phyloP scores from a whole-genome alignment of 1,140 invertebrate genomes.

The Hormaphis cornu region DNA sequence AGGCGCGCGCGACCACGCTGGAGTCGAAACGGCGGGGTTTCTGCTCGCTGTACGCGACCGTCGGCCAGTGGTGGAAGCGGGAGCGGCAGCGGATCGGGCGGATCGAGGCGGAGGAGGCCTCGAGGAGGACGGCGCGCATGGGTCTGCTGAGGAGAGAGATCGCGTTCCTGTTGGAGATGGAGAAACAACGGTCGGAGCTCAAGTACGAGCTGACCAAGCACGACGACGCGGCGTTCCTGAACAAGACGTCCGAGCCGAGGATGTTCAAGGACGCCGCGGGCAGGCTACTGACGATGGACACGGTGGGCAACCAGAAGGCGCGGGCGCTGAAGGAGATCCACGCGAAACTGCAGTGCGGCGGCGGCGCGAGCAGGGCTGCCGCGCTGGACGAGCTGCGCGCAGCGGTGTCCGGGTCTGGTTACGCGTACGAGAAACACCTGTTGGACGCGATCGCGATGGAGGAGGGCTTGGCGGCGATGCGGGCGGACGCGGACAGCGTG shows the following conservation, averaged over 20 bases:
- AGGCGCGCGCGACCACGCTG: neutral
- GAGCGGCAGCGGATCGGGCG: constrained; percentile 50
- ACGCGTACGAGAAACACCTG: constrained; percentile 46
- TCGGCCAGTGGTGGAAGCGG: constrained; percentile 54
- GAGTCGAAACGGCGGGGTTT: constrained; percentile 52
- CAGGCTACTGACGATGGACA: constrained; percentile 52
- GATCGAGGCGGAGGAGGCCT: constrained; percentile 47
- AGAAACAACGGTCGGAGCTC: constrained; percentile 49
- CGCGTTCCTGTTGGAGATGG: constrained; percentile 51
- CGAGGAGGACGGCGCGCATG: constrained; percentile 52
- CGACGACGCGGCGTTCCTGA: constrained; percentile 50
- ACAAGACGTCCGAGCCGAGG: constrained; percentile 51
- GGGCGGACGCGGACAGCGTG: constrained; percentile 45
- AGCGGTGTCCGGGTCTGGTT: constrained; percentile 48
- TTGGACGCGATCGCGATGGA: constrained; percentile 52
- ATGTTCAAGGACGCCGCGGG: constrained; percentile 53
- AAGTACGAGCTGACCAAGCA: constrained; percentile 47
- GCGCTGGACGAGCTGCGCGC: constrained; percentile 50
- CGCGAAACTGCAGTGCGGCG: constrained; percentile 41
- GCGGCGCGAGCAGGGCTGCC: constrained; percentile 48
- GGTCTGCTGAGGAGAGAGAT: constrained; percentile 55
- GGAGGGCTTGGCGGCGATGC: constrained; percentile 48
- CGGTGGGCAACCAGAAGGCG: constrained; percentile 55
- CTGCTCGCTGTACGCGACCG: constrained; percentile 52
- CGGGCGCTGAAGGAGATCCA: constrained; percentile 52